Percentiles rank a stretch among this genome's conserved stretches.
Evolutionary conservation across 2,797 vertebrate genomes (phyloP).

Genomic region (Rhinella marina): DNA sequence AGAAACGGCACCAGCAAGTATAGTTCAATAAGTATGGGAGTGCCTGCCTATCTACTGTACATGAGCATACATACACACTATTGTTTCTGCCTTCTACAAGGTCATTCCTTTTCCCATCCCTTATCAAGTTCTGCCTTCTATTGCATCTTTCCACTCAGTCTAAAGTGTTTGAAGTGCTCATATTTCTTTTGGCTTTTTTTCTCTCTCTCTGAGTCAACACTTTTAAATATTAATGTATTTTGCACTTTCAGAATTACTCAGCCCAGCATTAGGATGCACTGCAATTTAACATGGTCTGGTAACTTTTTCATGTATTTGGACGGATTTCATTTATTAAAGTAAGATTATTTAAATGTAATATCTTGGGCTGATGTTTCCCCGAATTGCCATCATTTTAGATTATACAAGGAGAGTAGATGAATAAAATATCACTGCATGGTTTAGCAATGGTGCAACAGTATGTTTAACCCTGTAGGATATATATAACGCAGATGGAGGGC

Average conservation of each 20-base stretch:
- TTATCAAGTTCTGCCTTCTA: not conserved
- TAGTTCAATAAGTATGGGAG: too few relatives aligned
- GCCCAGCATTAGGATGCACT: constrained; percentile 59
- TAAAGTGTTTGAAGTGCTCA: constrained; percentile 35
- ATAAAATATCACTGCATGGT: constrained; percentile 57
- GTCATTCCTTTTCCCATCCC: not conserved
- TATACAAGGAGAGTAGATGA: constrained; percentile 56
- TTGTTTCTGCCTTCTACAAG: not conserved
- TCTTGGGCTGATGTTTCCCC: constrained; percentile 57
- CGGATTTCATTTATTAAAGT: constrained; percentile 61
- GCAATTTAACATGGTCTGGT: constrained; percentile 60
- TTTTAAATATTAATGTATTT: constrained; percentile 60
- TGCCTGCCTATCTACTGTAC: not conserved
- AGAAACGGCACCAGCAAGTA: too few relatives aligned
- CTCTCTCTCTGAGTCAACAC: constrained; percentile 44
- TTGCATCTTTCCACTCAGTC: constrained; percentile 25
- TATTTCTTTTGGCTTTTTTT: constrained; percentile 38
- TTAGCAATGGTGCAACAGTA: constrained; percentile 50
- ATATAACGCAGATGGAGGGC: not conserved
- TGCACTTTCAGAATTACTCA: constrained; percentile 56
- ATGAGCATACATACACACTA: not conserved
- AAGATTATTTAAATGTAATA: constrained; percentile 62
- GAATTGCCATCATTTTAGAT: constrained; percentile 56
- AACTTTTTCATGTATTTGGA: constrained; percentile 56
- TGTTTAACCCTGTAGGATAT: constrained; percentile 48